Conservation (phyloP, 1,140 invertebrate species). For the Atopsyche davidsoni region DNA sequence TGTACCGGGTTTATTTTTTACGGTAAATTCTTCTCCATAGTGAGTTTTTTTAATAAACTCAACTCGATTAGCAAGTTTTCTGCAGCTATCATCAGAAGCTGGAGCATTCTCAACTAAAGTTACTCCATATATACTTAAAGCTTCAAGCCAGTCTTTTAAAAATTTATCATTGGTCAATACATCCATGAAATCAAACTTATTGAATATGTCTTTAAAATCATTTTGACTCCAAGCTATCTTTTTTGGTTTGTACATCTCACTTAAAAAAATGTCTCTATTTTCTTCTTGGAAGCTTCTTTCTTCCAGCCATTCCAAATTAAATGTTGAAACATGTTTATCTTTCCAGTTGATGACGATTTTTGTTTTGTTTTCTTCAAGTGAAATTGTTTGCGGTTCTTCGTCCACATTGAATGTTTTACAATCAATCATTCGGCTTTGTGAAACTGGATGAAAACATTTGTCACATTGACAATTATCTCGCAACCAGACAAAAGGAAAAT, state of each 20-base stretch:
- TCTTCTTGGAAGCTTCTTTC: constrained; percentile 50
- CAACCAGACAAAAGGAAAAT: constrained; percentile 59
- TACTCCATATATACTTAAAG: constrained; percentile 55
- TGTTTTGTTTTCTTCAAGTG: constrained; percentile 31
- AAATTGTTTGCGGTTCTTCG: constrained; percentile 36
- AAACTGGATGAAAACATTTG: constrained; percentile 54
- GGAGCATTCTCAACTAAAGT: constrained; percentile 53
- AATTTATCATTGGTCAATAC: constrained; percentile 45
- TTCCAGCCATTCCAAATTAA: constrained; percentile 50
- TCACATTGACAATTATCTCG: constrained; percentile 63
- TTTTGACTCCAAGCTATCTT: constrained; percentile 49
- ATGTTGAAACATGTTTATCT: constrained; percentile 53
- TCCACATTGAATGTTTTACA: constrained; percentile 50
- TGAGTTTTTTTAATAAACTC: constrained; percentile 61
- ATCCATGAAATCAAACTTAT: constrained; percentile 48
- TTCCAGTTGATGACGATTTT: constrained; percentile 51
- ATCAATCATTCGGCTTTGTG: constrained; percentile 52
- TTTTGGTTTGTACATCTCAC: constrained; percentile 46
- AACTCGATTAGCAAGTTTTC: constrained; percentile 51
- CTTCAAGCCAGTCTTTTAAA: constrained; percentile 51
- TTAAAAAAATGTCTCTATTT: constrained; percentile 42
- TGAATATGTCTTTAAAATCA: constrained; percentile 46
- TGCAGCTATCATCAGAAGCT: constrained; percentile 44
- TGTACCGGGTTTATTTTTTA: constrained; percentile 56
- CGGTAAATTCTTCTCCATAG: constrained; percentile 63